These are phyloP conservation scores for Tautogolabrus adspersus DNA, from an alignment of 2,113 vertebrate species.

Conservation along the genomic window DNA sequence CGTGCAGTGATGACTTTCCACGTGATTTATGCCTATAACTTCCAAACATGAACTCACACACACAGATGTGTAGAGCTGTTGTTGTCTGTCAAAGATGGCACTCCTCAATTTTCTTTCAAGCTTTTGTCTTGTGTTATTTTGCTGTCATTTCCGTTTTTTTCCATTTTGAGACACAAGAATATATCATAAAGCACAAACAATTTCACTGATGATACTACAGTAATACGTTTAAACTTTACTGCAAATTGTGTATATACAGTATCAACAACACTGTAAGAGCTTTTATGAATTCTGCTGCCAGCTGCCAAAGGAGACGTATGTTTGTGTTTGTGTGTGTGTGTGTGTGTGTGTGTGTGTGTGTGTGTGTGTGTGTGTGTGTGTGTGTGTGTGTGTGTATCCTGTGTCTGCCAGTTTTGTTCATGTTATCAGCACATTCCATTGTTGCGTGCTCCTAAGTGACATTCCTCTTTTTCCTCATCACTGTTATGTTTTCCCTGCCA, in stretches of 20 bases:
- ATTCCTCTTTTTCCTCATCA: conserved; percentile 40
- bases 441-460: conserved; percentile 49
- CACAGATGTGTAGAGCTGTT: background rate
- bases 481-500: conserved; percentile 40
- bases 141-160: background rate
- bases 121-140: background rate
- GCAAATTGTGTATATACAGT: conserved; percentile 8
- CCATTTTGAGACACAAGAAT: background rate
- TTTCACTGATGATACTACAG: conserved; percentile 1
- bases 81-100: too few relatives aligned
- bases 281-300: background rate
- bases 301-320: background rate
- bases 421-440: conserved; percentile 68
- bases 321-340: background rate
- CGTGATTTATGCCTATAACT: background rate
- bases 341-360: conserved; percentile 6
- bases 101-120: too few relatives aligned
- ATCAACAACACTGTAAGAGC: background rate
- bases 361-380: conserved; percentile 5
- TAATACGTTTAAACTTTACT: background rate
- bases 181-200: background rate
- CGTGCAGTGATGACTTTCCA: background rate
- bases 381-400: conserved; percentile 34
- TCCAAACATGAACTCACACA: too few relatives aligned
- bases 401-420: conserved; percentile 44